Evolutionary conservation across 2,888 invertebrate species (phyloP).

Genomic region (Teleogryllus oceanicus): DNA sequence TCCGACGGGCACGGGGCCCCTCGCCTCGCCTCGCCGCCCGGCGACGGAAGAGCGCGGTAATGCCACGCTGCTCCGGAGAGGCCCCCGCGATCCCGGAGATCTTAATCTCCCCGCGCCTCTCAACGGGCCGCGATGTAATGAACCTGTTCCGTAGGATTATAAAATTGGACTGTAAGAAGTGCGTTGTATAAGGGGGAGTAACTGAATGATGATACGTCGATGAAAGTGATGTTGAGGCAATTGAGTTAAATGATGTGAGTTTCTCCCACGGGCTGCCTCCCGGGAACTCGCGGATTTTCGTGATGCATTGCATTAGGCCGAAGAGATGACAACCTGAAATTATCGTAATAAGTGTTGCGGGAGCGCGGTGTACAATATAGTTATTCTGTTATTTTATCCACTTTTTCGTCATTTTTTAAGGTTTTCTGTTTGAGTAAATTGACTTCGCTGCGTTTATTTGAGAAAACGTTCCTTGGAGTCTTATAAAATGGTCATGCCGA

Average conservation of each 20-base stretch:
- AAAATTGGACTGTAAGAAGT: not conserved
- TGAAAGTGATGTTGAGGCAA: not conserved
- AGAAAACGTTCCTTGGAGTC: too few relatives aligned
- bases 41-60: not conserved
- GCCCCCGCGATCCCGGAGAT: not conserved
- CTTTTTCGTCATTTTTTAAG: too few relatives aligned
- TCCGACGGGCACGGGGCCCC: not conserved
- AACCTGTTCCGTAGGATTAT: slow-evolving; percentile 10
- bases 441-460: too few relatives aligned
- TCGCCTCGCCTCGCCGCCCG: not conserved
- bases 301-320: too few relatives aligned
- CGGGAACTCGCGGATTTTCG: not conserved
- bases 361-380: too few relatives aligned
- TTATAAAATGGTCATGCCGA: too few relatives aligned
- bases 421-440: too few relatives aligned
- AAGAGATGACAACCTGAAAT: too few relatives aligned
- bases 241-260: not conserved
- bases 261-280: not conserved
- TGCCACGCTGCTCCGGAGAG: not conserved
- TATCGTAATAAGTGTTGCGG: too few relatives aligned
- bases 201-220: not conserved
- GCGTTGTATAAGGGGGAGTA: not conserved
- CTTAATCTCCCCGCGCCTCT: not conserved
- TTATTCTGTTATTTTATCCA: too few relatives aligned
- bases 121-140: not conserved